Conservation (phyloP, 2,797 vertebrate species). For the Melanogrammus aeglefinus region DNA sequence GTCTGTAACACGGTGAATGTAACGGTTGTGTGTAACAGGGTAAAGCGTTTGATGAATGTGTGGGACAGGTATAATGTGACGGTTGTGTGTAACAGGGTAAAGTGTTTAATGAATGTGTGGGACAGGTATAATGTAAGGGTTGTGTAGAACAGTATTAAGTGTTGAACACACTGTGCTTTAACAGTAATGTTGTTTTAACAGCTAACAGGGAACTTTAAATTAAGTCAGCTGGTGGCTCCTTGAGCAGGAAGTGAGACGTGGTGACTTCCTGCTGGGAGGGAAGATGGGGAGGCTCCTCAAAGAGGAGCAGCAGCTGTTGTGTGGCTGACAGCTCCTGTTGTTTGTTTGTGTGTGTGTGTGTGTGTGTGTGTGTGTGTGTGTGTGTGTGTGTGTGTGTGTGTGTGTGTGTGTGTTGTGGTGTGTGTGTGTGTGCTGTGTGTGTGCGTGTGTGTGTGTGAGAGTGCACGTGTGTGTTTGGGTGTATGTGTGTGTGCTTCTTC, state of each 20-base stretch:
- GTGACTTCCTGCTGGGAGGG: neutral
- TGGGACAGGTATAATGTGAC: too few species aligned
- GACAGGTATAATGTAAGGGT: too few species aligned
- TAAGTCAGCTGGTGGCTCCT: neutral
- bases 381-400: neutral
- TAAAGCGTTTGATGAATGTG: too few species aligned
- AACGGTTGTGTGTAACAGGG: too few species aligned
- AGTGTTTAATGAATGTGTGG: too few species aligned
- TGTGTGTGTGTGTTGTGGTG: too few species aligned
- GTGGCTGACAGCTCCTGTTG: neutral
- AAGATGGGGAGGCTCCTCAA: neutral
- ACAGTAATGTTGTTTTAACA: neutral
- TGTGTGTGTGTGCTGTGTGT: neutral
- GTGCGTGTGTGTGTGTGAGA: neutral
- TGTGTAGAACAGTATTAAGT: too few species aligned
- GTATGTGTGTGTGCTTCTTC: neutral
- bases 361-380: neutral
- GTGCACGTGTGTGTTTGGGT: neutral
- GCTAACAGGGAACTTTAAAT: neutral
- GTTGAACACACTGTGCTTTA: neutral
- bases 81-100: too few species aligned
- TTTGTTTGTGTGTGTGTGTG: neutral
- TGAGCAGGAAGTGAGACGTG: slow-evolving; percentile 5
- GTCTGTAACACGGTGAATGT: too few species aligned
- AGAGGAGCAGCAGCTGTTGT: neutral